Percentiles rank a stretch among this genome's conserved stretches.
These are phyloP conservation scores for Batillaria attramentaria DNA, from an alignment of 1,140 invertebrate genomes.

Conservation along the genomic window DNA sequence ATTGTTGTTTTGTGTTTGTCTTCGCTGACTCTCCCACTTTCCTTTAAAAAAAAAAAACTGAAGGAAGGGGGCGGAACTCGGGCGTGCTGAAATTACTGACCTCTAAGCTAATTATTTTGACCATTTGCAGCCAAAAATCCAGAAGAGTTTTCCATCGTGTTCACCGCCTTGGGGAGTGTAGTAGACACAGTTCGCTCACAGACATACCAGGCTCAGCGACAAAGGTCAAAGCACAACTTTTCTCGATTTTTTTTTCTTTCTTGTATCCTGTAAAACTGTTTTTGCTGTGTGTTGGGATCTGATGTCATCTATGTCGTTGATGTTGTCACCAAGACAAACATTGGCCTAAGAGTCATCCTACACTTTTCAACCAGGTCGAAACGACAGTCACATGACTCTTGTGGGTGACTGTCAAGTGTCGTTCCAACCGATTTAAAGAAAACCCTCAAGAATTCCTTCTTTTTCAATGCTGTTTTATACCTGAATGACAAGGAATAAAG, in stretches of 20 bases:
- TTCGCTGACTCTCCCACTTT: background rate
- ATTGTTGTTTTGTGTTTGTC: too few relatives aligned
- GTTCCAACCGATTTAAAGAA: too few relatives aligned
- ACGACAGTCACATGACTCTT: background rate
- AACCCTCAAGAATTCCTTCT: too few relatives aligned
- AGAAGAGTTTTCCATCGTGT: background rate
- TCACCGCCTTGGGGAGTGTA: background rate
- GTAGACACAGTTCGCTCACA: background rate
- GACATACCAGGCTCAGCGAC: slow-evolving; percentile 25
- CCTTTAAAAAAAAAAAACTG: background rate
- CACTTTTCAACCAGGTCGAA: background rate
- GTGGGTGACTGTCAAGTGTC: too few relatives aligned
- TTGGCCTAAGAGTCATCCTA: background rate
- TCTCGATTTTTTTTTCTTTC: background rate
- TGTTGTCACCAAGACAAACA: background rate
- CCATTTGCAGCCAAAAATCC: background rate
- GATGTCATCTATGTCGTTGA: background rate
- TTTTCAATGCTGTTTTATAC: too few relatives aligned
- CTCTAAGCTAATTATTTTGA: background rate
- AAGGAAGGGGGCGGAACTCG: too few relatives aligned
- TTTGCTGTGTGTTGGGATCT: background rate
- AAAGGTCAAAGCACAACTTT: background rate
- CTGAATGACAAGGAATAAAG: too few relatives aligned
- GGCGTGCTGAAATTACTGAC: background rate
- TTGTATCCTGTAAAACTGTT: background rate